Base-by-base conservation (phyloP, 2,113 vertebrate genomes). In the Sander lucioperca region DNA sequence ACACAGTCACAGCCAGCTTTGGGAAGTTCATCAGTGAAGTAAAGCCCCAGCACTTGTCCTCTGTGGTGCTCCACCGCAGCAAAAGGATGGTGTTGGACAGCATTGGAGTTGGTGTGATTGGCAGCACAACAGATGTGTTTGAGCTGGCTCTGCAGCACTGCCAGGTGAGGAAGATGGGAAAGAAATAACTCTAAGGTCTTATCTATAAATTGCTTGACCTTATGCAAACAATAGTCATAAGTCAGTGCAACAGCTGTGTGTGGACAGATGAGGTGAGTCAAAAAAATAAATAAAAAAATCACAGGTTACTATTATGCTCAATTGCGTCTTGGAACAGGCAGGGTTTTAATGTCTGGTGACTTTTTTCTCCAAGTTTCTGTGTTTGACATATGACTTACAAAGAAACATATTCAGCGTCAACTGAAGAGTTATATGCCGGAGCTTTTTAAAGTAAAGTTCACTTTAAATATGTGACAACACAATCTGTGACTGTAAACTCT, bases 21-120 rank as follows among this genome's bases (percentile, higher is more conserved):
- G 96, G 96, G 9, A 94, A 88, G 15, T 98, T 98, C 89, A 96
- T 98, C 91, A 91, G 92, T 0, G 92, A 90, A 0, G 89, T 95
- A 0, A 92, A 73, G 45, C 94, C 96, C 0, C 93, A 95, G 62
- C 96, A 96, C 16, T 85, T 97, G 77, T 95, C 96, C 2, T 79
- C 93, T 0, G 80, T 86, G 0, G 95, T 96, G 69, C 74, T 96
- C 25, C 92, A 93, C 19, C 94, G 96, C n/a, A 97, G 96, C 87
- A 97, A 97, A 86, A 95, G 97, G 65, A 98, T 97, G 97, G 95
- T 97, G 84, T 91, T 97, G 3, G 97, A 98, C 94, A 97, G 93
- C 94, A 93, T 98, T 0, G 97, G 97, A 0, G 97, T 97, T 3
- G 97, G 97, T 45, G 92, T 98, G 0, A 87, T 98, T 69, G 97